Percentiles rank a stretch among this genome's conserved stretches.
Conservation (phyloP, 2,113 vertebrate species). For the Ranitomeya imitator region DNA sequence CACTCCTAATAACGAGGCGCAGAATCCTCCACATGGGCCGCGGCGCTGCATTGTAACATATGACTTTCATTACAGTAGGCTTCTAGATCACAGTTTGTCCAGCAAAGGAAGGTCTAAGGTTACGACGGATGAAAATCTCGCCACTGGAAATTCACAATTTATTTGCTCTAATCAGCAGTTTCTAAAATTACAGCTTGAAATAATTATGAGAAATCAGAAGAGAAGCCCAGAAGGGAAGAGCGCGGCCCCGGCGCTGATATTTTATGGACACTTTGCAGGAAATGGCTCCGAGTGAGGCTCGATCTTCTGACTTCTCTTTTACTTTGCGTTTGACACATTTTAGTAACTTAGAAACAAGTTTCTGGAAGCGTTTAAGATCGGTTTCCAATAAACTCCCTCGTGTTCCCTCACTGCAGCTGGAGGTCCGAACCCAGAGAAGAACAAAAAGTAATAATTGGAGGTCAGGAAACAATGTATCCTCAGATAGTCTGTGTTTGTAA, state of each 20-base stretch:
- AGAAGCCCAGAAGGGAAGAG: background rate
- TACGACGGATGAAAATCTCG: background rate
- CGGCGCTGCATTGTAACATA: background rate
- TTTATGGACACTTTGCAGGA: slow-evolving; percentile 32
- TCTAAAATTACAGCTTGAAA: slow-evolving; percentile 26
- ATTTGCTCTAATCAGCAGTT: slow-evolving; percentile 6
- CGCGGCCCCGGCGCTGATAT: background rate
- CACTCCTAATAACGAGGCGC: background rate
- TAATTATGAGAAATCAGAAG: slow-evolving; percentile 25
- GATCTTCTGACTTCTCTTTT: background rate
- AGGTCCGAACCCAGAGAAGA: background rate
- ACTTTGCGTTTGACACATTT: slow-evolving; percentile 8
- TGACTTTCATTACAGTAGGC: slow-evolving; percentile 2
- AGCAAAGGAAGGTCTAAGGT: background rate
- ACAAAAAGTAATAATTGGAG: background rate
- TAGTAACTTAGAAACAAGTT: background rate
- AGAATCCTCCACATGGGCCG: background rate
- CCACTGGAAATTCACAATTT: background rate
- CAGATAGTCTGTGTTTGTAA: background rate
- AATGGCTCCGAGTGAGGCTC: slow-evolving; percentile 13
- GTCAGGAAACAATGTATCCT: background rate
- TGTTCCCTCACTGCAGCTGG: slow-evolving; percentile 5
- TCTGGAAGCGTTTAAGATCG: background rate
- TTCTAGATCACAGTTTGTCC: background rate
- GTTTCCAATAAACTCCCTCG: slow-evolving; percentile 17